These are phyloP conservation scores for Danio aesculapii DNA, from an alignment of 2,797 vertebrate genomes.

Conservation along the genomic window DNA sequence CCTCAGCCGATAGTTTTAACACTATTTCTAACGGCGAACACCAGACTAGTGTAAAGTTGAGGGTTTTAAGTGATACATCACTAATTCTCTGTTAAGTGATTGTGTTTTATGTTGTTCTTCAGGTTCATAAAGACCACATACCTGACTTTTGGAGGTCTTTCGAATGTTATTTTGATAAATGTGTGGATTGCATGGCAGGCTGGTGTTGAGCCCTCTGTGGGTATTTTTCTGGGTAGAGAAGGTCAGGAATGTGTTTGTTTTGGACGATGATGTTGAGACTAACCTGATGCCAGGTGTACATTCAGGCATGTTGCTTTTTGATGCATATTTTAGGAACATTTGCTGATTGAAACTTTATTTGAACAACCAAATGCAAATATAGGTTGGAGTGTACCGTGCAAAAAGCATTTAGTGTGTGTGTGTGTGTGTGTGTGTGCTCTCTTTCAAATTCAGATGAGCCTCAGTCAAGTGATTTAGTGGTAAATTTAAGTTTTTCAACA, in stretches of 20 bases:
- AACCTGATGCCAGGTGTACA: slow-evolving; percentile 5
- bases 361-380: slow-evolving; percentile 28
- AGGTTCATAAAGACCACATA: slow-evolving; percentile 15
- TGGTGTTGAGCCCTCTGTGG: slow-evolving; percentile 26
- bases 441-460: slow-evolving; percentile 71
- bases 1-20: slow-evolving; percentile 47
- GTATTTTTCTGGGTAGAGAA: slow-evolving; percentile 24
- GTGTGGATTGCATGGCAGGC: slow-evolving; percentile 37
- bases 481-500: slow-evolving; percentile 78
- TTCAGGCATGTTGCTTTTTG: slow-evolving; percentile 34
- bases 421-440: slow-evolving; percentile 42
- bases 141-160: slow-evolving; percentile 6
- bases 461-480: slow-evolving; percentile 78
- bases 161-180: slow-evolving; percentile 12
- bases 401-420: slow-evolving; percentile 45
- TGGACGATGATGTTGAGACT: slow-evolving; percentile 25
- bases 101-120: slow-evolving; percentile 8
- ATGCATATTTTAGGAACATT: slow-evolving; percentile 27
- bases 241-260: slow-evolving; percentile 42
- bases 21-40: slow-evolving; percentile 30
- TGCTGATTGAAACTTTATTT: slow-evolving; percentile 18
- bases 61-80: slow-evolving; percentile 30
- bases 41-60: slow-evolving; percentile 7
- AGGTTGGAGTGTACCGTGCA: slow-evolving; percentile 38
- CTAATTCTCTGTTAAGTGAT: slow-evolving; percentile 5